phyloP scores from a whole-genome alignment of 1,140 invertebrate genomes.

The Melipona quadrifasciata region DNA sequence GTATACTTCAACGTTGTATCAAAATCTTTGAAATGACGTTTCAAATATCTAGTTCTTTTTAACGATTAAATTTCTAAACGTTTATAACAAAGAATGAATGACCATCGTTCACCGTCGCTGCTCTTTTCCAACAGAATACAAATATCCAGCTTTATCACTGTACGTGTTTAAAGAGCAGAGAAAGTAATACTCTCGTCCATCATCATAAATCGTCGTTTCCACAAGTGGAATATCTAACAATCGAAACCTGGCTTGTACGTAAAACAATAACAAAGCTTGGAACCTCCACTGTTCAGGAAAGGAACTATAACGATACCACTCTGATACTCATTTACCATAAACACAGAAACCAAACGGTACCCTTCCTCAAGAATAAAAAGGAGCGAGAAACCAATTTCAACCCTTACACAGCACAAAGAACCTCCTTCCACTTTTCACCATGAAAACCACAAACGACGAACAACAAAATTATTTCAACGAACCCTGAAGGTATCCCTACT shows the following conservation, averaged over 20 bases:
- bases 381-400: not conserved
- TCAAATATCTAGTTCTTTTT: not conserved
- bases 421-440: constrained; percentile 6
- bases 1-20: not conserved
- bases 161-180: not conserved
- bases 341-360: fast-evolving
- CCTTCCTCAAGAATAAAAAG: not conserved
- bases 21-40: not conserved
- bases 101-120: not conserved
- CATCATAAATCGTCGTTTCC: not conserved
- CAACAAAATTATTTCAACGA: not conserved
- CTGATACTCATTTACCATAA: no score
- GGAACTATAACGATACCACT: not conserved
- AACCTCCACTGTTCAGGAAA: no score
- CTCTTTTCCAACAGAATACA: not conserved
- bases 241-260: not conserved
- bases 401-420: not conserved
- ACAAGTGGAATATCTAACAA: not conserved
- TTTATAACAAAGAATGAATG: no score
- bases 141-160: no score
- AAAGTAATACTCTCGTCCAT: no score
- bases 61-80: no score
- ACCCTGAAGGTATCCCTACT: not conserved
- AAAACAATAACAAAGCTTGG: fast-evolving
- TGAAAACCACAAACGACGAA: not conserved